A percentile compares a stretch with the other conserved stretches of the same genome.
Evolutionary conservation across 2,113 vertebrate species (phyloP).

Genomic region (Tetraodon nigroviridis): DNA sequence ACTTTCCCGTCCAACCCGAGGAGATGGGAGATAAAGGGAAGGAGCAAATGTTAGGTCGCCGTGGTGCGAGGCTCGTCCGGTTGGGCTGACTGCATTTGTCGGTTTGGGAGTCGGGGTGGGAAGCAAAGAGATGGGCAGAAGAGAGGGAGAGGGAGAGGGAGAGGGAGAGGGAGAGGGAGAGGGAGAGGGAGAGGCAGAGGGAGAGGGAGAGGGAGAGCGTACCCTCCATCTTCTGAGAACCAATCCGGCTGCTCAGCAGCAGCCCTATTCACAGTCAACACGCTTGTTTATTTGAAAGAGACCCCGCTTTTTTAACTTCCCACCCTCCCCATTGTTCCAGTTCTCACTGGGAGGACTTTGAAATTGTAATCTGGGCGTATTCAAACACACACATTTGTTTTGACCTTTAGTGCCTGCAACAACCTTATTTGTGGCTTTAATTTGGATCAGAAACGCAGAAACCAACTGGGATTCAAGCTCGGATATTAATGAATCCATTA

Average conservation of each 20-base stretch:
- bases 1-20: slow-evolving; percentile 50
- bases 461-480: slow-evolving; percentile 45
- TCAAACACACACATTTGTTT: slow-evolving; percentile 78
- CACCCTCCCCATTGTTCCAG: slow-evolving; percentile 66
- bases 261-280: slow-evolving; percentile 62
- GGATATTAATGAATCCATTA: too few relatives aligned
- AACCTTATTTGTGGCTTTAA: slow-evolving; percentile 66
- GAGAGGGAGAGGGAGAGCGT: slow-evolving; percentile 31
- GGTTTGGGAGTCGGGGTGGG: slow-evolving; percentile 15
- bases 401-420: slow-evolving; percentile 72
- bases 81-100: slow-evolving; percentile 46
- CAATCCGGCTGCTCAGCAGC: slow-evolving; percentile 59
- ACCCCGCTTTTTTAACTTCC: slow-evolving; percentile 70
- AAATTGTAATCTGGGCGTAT: slow-evolving; percentile 79
- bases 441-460: slow-evolving; percentile 52
- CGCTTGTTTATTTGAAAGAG: slow-evolving; percentile 75
- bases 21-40: slow-evolving; percentile 43
- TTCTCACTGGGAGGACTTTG: slow-evolving; percentile 76
- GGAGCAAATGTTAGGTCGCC: slow-evolving; percentile 44
- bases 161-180: slow-evolving; percentile 26
- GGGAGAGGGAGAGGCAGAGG: slow-evolving; percentile 16
- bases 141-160: slow-evolving; percentile 18
- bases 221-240: slow-evolving; percentile 62
- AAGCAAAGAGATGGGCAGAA: not conserved
- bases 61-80: slow-evolving; percentile 36